A percentile compares a stretch with the other conserved stretches of the same genome.
These are phyloP conservation scores for Apodemia hepburni DNA, from an alignment of 2,888 invertebrate genomes.

Conservation along the genomic window DNA sequence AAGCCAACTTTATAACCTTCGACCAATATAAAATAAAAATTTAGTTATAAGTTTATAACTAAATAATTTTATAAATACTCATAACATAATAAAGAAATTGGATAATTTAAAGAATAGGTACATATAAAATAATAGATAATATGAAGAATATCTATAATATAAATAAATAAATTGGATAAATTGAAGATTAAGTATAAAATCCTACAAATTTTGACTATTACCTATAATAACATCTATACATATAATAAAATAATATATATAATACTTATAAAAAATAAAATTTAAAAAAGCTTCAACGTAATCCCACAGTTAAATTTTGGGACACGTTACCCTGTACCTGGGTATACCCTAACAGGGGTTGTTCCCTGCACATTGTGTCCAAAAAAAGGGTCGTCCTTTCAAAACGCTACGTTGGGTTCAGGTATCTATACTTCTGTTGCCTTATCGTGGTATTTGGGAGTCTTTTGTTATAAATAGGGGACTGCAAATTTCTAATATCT, in stretches of 20 bases:
- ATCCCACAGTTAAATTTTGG: conserved; percentile 49
- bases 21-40: no score
- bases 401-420: conserved; percentile 44
- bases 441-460: conserved; percentile 21
- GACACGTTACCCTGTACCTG: conserved; percentile 63
- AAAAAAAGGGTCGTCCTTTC: conserved; percentile 68
- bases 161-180: no score
- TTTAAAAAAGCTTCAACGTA: conserved; percentile 45
- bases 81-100: no score
- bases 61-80: background rate
- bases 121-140: background rate
- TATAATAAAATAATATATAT: no score
- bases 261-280: background rate
- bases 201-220: no score
- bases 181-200: no score
- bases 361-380: conserved; percentile 58
- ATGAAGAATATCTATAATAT: background rate
- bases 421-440: conserved; percentile 31
- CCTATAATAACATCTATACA: no score
- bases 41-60: background rate
- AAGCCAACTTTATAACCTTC: no score
- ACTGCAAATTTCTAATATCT: conserved; percentile 5
- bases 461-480: conserved; percentile 2
- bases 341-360: conserved; percentile 52
- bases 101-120: no score